These are phyloP conservation scores for Cinclus mexicanus DNA, from an alignment of 2,113 vertebrate genomes.

Conservation along the genomic window DNA sequence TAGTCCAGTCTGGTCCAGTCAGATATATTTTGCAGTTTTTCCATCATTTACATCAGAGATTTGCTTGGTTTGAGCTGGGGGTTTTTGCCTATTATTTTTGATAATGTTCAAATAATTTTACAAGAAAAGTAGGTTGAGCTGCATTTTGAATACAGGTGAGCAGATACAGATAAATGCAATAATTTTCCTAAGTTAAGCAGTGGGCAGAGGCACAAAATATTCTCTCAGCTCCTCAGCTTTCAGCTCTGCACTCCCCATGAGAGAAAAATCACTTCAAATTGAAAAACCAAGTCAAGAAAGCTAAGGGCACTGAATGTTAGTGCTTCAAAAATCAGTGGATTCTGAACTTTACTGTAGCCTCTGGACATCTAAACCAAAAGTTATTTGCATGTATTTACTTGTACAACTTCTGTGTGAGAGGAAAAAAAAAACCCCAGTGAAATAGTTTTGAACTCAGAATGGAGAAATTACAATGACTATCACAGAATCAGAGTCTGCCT, in stretches of 20 bases:
- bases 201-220: background rate
- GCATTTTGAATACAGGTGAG: background rate
- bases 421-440: background rate
- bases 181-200: background rate
- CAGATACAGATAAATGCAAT: background rate
- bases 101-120: background rate
- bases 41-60: background rate
- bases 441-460: background rate
- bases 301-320: background rate
- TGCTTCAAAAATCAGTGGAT: background rate
- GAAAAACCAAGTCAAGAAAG: background rate
- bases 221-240: background rate
- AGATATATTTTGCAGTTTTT: background rate
- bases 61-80: background rate
- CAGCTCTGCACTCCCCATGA: background rate
- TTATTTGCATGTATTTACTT: constrained; percentile 22
- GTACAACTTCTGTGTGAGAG: background rate
- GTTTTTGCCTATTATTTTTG: background rate
- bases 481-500: background rate
- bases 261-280: background rate
- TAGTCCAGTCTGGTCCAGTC: background rate
- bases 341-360: constrained; percentile 5
- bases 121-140: background rate
- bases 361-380: background rate
- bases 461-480: background rate